Conservation (phyloP, 2,113 vertebrate genomes). For the Centrocercus urophasianus region DNA sequence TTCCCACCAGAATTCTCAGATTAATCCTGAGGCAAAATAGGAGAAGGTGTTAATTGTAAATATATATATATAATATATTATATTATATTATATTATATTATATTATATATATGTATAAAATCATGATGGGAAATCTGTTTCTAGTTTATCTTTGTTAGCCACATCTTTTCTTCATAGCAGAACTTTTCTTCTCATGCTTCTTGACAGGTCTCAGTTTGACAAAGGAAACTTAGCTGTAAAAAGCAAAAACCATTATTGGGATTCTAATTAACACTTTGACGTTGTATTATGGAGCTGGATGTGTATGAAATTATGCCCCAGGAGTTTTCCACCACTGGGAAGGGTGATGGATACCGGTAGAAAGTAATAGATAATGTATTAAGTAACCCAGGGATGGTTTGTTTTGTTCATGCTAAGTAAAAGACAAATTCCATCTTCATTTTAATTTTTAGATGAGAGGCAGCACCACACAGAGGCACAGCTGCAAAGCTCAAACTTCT, state of each 20-base stretch:
- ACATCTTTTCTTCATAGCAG: not conserved
- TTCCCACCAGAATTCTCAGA: not conserved
- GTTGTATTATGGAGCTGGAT: not conserved
- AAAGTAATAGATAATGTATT: constrained; percentile 36
- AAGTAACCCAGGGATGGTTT: constrained; percentile 2
- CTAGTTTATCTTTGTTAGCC: not conserved
- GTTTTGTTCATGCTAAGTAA: constrained; percentile 27
- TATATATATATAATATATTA: no score
- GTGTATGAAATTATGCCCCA: constrained; percentile 24
- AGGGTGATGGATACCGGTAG: constrained; percentile 42
- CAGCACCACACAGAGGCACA: constrained; percentile 66
- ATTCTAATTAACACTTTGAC: constrained; percentile 3
- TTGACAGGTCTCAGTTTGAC: constrained; percentile 10
- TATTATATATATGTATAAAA: not conserved
- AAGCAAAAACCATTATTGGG: constrained; percentile 6
- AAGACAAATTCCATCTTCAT: constrained; percentile 58
- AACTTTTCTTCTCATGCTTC: not conserved
- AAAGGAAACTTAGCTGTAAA: not conserved
- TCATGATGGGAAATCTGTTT: not conserved
- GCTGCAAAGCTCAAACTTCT: constrained; percentile 63
- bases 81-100: no score
- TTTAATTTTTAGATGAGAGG: constrained; percentile 63
- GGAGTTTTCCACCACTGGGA: not conserved
- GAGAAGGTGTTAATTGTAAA: not conserved
- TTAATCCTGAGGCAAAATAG: not conserved